Conservation (phyloP, 2,113 vertebrate species). For the Aegotheles bennettii region DNA sequence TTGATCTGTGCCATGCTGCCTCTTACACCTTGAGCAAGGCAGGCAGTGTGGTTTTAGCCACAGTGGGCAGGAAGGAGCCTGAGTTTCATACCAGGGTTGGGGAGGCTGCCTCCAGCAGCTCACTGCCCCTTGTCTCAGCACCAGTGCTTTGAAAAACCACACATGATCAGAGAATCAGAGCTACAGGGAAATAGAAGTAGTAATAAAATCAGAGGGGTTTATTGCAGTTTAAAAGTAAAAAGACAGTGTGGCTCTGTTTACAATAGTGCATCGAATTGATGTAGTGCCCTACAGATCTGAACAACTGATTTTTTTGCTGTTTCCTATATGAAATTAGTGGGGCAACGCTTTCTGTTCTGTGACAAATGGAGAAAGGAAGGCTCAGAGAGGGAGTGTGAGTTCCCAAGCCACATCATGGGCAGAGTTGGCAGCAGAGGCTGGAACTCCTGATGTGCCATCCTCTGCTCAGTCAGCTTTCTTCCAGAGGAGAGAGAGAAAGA, state of each 20-base stretch:
- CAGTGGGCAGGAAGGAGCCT: background rate
- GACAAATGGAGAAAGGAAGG: background rate
- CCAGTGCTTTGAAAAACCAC: background rate
- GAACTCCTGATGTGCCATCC: background rate
- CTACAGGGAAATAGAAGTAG: background rate
- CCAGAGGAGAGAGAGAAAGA: background rate
- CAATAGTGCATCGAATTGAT: background rate
- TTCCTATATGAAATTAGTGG: background rate
- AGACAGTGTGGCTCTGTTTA: background rate
- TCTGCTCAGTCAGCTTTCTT: background rate
- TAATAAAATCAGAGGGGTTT: background rate
- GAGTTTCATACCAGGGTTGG: rapidly evolving
- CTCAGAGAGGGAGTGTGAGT: background rate
- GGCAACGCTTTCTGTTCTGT: background rate
- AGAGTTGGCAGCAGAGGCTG: background rate
- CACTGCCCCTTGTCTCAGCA: background rate
- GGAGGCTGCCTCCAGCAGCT: background rate
- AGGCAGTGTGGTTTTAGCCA: background rate
- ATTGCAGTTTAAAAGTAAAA: background rate
- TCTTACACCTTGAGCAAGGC: rapidly evolving
- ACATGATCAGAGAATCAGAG: rapidly evolving
- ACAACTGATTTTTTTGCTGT: background rate
- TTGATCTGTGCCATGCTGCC: rapidly evolving
- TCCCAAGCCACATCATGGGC: background rate
- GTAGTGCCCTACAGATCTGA: background rate